phyloP scores from a whole-genome alignment of 2,797 vertebrate genomes.

The Sebastes aleutianus region DNA sequence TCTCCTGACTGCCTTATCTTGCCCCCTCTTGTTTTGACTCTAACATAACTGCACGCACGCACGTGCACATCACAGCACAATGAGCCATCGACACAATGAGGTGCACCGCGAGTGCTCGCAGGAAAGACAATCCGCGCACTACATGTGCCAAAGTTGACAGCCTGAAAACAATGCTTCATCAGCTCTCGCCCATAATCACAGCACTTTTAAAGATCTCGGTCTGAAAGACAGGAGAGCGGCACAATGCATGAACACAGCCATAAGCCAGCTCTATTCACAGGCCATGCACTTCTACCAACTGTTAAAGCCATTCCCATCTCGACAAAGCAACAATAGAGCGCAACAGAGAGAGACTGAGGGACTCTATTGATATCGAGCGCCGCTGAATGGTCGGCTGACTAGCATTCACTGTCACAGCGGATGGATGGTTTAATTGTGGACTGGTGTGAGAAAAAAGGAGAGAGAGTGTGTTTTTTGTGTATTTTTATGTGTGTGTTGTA shows the following conservation, averaged over 20 bases:
- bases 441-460: constrained; percentile 37
- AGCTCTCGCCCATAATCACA: constrained; percentile 44
- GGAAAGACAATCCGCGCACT: constrained; percentile 44
- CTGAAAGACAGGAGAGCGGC: constrained; percentile 40
- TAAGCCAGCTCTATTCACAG: constrained; percentile 58
- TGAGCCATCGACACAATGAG: constrained; percentile 50
- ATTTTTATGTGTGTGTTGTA: constrained; percentile 33
- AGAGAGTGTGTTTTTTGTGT: constrained; percentile 10
- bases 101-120: constrained; percentile 19
- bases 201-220: constrained; percentile 58
- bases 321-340: constrained; percentile 55
- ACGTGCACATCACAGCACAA: constrained; percentile 31
- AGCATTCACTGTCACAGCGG: constrained; percentile 61
- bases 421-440: constrained; percentile 76
- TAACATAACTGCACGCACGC: not conserved
- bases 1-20: constrained; percentile 44
- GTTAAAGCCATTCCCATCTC: constrained; percentile 65
- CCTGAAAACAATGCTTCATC: constrained; percentile 67
- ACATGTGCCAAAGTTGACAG: constrained; percentile 53
- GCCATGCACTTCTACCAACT: constrained; percentile 51
- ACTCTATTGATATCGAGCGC: constrained; percentile 68
- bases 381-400: constrained; percentile 63
- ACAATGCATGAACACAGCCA: constrained; percentile 57
- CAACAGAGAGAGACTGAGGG: constrained; percentile 61
- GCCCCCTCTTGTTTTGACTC: constrained; percentile 31